Conservation (phyloP, 2,113 vertebrate genomes). For the Terrapene triunguis region DNA sequence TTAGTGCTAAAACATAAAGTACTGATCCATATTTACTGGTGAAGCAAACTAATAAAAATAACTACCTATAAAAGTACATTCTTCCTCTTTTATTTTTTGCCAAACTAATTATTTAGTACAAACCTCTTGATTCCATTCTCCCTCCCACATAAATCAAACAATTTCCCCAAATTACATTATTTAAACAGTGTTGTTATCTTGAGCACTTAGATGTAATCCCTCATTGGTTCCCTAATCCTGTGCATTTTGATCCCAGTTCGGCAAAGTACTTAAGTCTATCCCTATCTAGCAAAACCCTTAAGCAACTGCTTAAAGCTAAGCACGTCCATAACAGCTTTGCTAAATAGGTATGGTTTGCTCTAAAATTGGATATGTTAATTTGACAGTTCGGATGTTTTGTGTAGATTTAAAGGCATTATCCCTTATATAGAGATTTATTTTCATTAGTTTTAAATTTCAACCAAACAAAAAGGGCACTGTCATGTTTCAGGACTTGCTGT, state of each 20-base stretch:
- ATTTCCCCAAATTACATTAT: background rate
- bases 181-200: constrained; percentile 36
- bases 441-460: constrained; percentile 16
- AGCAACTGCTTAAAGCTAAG: constrained; percentile 10
- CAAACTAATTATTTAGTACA: constrained; percentile 74
- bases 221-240: constrained; percentile 57
- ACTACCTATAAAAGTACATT: constrained; percentile 81
- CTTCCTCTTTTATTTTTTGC: constrained; percentile 76
- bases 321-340: background rate
- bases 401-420: constrained; percentile 8
- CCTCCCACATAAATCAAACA: constrained; percentile 37
- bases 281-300: background rate
- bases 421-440: background rate
- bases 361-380: background rate
- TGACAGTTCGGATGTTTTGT: background rate
- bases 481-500: constrained; percentile 43
- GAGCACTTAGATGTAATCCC: constrained; percentile 42
- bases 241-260: background rate
- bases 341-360: constrained; percentile 30
- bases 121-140: constrained; percentile 52
- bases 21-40: constrained; percentile 80
- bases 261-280: background rate
- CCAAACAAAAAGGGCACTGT: background rate
- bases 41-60: constrained; percentile 81
- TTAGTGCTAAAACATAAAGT: constrained; percentile 78